Base-by-base conservation (phyloP, 2,113 vertebrate genomes). In the Ursus arctos region DNA sequence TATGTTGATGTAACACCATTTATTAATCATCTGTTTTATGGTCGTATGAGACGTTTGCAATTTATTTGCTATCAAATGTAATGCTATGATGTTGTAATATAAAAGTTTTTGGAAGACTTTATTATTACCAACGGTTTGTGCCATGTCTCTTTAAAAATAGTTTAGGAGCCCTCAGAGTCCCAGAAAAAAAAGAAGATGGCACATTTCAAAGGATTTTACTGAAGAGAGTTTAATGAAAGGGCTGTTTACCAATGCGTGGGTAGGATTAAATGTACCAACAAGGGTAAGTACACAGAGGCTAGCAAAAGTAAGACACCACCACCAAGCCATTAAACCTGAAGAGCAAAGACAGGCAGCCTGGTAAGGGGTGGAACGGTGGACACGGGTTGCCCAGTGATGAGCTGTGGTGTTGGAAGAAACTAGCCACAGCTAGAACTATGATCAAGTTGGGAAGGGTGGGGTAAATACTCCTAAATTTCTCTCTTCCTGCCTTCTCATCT, bases 11-110 rank as follows among this genome's bases (percentile, higher is more conserved):
- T 71, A n/a, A 33, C 22, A 26, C 51, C 12, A 72, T n/a, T 92
- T 79, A 24, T 81, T 90, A 67, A n/a, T 69, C 22, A 95, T 81
- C 84, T 89, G 11, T 47, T 82, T 85, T 88, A 74, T 72, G 55
- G 33, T 84, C 63, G 69, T 31, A 51, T 24, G 61, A 84, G 1
- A 36, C 61, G 24, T 69, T 95, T 84, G 11, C 61, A 18, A 77
- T 69, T 84, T 77, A 92, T 87, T 90, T 93, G 69, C 40, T 96
- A 61, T 69, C 84, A 61, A 88, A 33, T 28, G 49, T 69, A 18
- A 82, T 61, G 21, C 33, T 91, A 24, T 28, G 28, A 67, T 76
- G 26, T 33, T 36, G 8, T 22, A 72, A 31, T 49, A 85, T 43
- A 33, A 92, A 94, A 88, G 49, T 57, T 92, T 97, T 82, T 21